phyloP scores from a whole-genome alignment of 2,888 invertebrate species.

The Cheiracanthium punctorium region DNA sequence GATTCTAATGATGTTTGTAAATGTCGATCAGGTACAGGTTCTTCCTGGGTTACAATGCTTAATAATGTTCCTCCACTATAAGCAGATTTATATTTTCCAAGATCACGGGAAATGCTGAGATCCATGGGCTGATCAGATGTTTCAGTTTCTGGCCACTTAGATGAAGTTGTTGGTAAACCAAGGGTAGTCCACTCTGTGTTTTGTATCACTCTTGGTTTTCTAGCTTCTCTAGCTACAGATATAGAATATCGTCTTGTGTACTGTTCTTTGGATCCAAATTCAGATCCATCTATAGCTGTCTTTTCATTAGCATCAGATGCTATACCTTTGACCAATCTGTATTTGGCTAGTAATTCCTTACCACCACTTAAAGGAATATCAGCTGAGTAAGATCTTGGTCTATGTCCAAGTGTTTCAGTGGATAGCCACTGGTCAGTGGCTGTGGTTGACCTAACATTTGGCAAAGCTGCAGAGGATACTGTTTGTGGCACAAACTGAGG shows the following conservation, averaged over 20 bases:
- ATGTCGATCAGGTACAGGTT: conserved; percentile 16
- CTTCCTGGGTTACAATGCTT: conserved; percentile 32
- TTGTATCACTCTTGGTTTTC: conserved; percentile 33
- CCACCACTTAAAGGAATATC: conserved; percentile 52
- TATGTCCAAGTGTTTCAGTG: conserved; percentile 48
- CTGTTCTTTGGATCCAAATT: conserved; percentile 45
- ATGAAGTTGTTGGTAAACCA: not conserved
- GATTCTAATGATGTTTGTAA: conserved; percentile 22
- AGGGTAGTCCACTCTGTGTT: conserved; percentile 39
- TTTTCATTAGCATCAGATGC: conserved; percentile 23
- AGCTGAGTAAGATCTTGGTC: conserved; percentile 63
- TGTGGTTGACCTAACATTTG: not conserved
- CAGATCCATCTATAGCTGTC: conserved; percentile 36
- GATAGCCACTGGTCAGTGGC: conserved; percentile 59
- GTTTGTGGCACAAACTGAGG: conserved; percentile 32
- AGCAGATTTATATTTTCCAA: conserved; percentile 36
- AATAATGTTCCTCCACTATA: conserved; percentile 30
- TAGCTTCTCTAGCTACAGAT: conserved; percentile 62
- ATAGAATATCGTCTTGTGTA: conserved; percentile 64
- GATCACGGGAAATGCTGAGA: conserved; percentile 61
- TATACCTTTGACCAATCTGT: conserved; percentile 24
- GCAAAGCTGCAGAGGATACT: conserved; percentile 13
- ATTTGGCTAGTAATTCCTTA: conserved; percentile 41
- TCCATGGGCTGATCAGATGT: conserved; percentile 70
- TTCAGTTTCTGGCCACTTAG: conserved; percentile 50